These are phyloP conservation scores for Neopipo cinnamomea DNA, from an alignment of 2,113 vertebrate genomes.

Conservation along the genomic window DNA sequence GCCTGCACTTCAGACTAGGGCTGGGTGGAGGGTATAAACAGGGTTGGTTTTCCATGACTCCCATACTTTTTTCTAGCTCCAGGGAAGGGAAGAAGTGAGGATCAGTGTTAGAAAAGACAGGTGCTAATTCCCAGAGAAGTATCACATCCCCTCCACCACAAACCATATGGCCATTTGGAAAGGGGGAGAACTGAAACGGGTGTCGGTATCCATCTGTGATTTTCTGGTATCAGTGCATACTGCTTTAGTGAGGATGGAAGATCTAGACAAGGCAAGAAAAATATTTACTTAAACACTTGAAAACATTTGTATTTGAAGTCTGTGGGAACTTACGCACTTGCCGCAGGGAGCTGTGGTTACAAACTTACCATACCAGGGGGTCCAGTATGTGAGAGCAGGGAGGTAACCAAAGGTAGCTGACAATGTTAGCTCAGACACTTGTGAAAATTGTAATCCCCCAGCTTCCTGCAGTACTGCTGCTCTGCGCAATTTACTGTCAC, in stretches of 20 bases:
- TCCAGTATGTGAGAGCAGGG: neutral
- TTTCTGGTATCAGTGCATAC: neutral
- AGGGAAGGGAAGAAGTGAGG: neutral
- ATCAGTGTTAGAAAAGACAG: neutral
- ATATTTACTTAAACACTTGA: neutral
- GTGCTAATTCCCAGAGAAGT: neutral
- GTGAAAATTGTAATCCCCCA: neutral
- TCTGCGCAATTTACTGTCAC: neutral
- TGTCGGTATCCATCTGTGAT: neutral
- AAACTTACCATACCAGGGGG: neutral
- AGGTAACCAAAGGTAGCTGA: neutral
- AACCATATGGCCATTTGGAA: neutral
- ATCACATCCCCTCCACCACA: neutral
- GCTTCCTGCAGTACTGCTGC: neutral
- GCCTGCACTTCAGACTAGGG: neutral
- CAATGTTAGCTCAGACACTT: neutral
- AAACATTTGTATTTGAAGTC: neutral
- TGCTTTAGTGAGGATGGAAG: neutral
- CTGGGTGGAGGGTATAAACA: neutral
- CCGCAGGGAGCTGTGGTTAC: neutral
- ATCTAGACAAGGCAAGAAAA: neutral
- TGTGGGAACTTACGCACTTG: neutral
- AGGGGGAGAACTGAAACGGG: neutral
- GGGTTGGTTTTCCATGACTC: neutral
- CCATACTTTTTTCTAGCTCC: neutral